Percentiles rank a stretch among this genome's conserved stretches.
Conservation (phyloP, 1,140 invertebrate species). For the Anastatus disparis region DNA sequence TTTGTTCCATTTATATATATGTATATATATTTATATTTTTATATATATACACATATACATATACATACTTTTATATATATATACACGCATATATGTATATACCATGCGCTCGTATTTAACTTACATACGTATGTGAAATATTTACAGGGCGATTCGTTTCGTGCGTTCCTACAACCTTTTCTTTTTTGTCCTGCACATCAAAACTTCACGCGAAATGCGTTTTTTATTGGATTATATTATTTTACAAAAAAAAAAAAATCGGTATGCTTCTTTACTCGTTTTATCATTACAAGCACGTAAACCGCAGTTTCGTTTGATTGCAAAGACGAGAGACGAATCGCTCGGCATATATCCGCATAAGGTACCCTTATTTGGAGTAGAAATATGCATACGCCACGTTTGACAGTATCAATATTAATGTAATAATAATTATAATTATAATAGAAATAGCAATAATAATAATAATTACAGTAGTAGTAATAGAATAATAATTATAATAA, state of each 20-base stretch:
- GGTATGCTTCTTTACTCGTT: neutral
- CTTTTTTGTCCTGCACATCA: slow-evolving; percentile 17
- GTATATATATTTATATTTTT: slow-evolving; percentile 57
- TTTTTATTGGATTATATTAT: slow-evolving; percentile 20
- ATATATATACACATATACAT: slow-evolving; percentile 47
- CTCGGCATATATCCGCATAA: slow-evolving; percentile 44
- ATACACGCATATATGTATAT: slow-evolving; percentile 49
- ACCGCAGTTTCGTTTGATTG: slow-evolving; percentile 24
- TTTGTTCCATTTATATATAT: slow-evolving; percentile 57
- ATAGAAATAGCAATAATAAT: slow-evolving; percentile 44
- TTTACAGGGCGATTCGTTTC: slow-evolving; percentile 38
- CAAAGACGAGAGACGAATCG: slow-evolving; percentile 35
- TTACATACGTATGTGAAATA: slow-evolving; percentile 37
- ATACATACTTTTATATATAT: slow-evolving; percentile 42
- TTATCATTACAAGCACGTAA: neutral
- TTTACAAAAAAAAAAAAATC: slow-evolving; percentile 25
- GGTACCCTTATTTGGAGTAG: slow-evolving; percentile 63
- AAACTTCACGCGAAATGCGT: neutral
- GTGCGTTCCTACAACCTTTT: slow-evolving; percentile 24
- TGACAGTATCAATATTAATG: slow-evolving; percentile 57
- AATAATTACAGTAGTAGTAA: slow-evolving; percentile 46
- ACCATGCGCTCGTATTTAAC: slow-evolving; percentile 36
- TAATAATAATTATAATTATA: slow-evolving; percentile 45
- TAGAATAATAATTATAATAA: slow-evolving; percentile 55
- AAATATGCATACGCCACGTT: slow-evolving; percentile 63